These are phyloP conservation scores for Coreoperca whiteheadi DNA, from an alignment of 2,113 vertebrate species.

Conservation along the genomic window DNA sequence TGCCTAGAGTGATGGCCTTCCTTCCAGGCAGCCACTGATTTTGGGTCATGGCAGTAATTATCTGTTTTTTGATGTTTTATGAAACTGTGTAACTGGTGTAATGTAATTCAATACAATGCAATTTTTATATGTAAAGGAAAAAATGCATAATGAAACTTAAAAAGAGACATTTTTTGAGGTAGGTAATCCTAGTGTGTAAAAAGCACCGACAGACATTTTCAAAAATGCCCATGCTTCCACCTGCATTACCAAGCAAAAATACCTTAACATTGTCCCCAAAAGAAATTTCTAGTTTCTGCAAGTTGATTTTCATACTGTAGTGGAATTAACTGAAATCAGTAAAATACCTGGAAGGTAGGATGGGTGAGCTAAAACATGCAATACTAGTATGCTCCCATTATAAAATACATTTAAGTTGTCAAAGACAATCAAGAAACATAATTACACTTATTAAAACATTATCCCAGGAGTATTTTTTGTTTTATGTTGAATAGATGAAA, in stretches of 20 bases:
- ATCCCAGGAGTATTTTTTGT: background rate
- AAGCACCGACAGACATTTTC: background rate
- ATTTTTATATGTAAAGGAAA: background rate
- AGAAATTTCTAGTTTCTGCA: background rate
- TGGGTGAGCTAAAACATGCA: conserved; percentile 46
- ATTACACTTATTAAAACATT: background rate
- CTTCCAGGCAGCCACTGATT: conserved; percentile 7
- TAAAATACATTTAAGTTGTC: conserved; percentile 8
- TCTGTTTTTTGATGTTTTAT: background rate
- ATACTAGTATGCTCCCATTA: conserved; percentile 38
- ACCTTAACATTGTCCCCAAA: background rate
- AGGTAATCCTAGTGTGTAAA: background rate
- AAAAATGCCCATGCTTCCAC: background rate
- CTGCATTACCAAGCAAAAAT: background rate
- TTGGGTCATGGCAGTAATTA: background rate
- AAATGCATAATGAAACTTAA: background rate
- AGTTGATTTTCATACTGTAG: background rate
- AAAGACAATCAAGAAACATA: background rate
- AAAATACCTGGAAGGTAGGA: background rate
- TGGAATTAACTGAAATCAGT: background rate
- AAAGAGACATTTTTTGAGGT: background rate
- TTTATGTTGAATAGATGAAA: conserved; percentile 2
- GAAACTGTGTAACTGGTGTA: background rate
- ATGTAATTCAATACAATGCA: background rate
- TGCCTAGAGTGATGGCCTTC: conserved; percentile 1